Conservation (phyloP, 2,888 invertebrate species). For the Plagodis pulveraria region DNA sequence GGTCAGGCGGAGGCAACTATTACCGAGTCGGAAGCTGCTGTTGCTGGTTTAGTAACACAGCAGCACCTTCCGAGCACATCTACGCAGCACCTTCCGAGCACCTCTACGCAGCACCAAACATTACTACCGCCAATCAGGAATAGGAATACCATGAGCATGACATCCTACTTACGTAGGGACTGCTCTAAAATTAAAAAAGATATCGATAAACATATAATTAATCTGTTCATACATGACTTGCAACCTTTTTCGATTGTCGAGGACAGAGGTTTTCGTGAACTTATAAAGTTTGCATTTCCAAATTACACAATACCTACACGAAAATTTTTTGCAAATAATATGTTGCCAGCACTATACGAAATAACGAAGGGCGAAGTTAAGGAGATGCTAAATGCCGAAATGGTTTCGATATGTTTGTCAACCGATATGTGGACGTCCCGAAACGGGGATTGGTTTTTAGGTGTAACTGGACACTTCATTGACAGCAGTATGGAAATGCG, state of each 20-base stretch:
- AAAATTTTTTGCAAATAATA: slow-evolving; percentile 37
- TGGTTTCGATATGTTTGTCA: slow-evolving; percentile 6
- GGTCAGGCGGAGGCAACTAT: no score
- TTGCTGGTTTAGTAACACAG: background rate
- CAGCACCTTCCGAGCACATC: no score
- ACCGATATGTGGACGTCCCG: slow-evolving; percentile 8
- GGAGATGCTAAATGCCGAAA: slow-evolving; percentile 2
- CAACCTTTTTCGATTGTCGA: slow-evolving; percentile 35
- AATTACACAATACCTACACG: slow-evolving; percentile 32
- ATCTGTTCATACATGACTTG: slow-evolving; percentile 32
- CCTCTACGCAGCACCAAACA: background rate
- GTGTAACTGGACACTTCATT: slow-evolving; percentile 11
- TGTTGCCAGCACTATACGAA: slow-evolving; percentile 27
- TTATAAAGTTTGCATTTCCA: slow-evolving; percentile 31
- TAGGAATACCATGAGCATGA: slow-evolving; percentile 2
- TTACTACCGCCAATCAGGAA: slow-evolving; percentile 1
- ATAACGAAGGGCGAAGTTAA: slow-evolving; percentile 9
- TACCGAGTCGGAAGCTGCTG: slow-evolving; percentile 5
- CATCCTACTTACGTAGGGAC: slow-evolving; percentile 9
- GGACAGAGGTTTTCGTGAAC: slow-evolving; percentile 30
- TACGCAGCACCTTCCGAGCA: no score
- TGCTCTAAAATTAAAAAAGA: slow-evolving; percentile 28
- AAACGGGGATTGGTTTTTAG: slow-evolving; percentile 9
- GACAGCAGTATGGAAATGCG: slow-evolving; percentile 9
- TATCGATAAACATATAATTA: slow-evolving; percentile 32